Conservation (phyloP, 1,140 invertebrate genomes). For the Galleria mellonella region DNA sequence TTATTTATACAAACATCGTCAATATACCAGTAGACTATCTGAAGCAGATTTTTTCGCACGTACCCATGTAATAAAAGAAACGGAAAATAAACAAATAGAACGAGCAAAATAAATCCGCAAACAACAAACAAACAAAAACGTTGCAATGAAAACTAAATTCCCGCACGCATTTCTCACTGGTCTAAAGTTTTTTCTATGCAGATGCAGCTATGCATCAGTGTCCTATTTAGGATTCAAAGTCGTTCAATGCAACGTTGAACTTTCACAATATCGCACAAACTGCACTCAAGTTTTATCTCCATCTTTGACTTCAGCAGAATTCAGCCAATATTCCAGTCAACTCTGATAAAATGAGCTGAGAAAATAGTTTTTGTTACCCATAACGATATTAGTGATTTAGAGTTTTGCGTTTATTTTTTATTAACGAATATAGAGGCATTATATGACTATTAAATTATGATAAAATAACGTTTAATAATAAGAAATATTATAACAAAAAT, state of each 20-base stretch:
- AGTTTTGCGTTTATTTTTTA: no score
- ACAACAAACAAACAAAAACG: neutral
- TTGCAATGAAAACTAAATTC: neutral
- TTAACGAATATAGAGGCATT: no score
- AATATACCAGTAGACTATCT: no score
- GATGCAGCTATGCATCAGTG: conserved; percentile 19
- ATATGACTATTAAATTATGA: no score
- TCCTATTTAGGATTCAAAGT: conserved; percentile 39
- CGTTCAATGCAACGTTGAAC: conserved; percentile 26
- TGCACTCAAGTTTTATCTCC: conserved; percentile 36
- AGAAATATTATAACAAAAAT: no score
- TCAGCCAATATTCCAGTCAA: conserved; percentile 2
- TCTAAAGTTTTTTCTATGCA: conserved; percentile 19
- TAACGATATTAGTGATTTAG: no score
- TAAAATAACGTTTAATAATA: no score
- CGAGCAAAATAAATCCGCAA: no score
- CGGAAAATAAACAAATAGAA: conserved; percentile 1
- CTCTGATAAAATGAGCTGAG: conserved; percentile 17
- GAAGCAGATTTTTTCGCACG: no score
- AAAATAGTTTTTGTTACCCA: conserved; percentile 13
- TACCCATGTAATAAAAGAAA: conserved; percentile 5
- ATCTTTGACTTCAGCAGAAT: conserved; percentile 30
- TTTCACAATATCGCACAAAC: conserved; percentile 48
- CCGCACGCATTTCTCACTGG: conserved; percentile 1
- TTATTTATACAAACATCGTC: no score